Base-by-base conservation (phyloP, 2,797 vertebrate genomes). In the Taenioides sp. region DNA sequence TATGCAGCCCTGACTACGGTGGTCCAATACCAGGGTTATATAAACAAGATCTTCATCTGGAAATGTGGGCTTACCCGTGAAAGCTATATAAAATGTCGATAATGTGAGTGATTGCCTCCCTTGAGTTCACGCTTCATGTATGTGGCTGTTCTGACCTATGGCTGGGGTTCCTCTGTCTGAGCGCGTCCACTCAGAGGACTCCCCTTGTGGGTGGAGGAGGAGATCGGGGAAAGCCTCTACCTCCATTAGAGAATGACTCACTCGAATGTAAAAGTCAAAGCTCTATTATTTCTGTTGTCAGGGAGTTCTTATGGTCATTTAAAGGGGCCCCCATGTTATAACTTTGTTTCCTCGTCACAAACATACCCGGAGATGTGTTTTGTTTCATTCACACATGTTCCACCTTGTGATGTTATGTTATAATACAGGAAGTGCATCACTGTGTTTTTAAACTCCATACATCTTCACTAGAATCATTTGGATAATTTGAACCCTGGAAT, bases 71-170 rank as follows among this genome's bases (percentile, higher is more conserved):
- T 72, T 62, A 28, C 47, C 47, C 65, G 71, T 55, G 65, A 54
- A 52, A 52, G 65, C 49, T 54, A 31, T 31, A 66, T 65, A 65
- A 65, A 65, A 66, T 52, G 65, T 52, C 47, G 28, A 18, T 52
- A 52, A 52, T 52, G 14, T 65, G 65, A 66, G 47, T 66, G 47
- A 52, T 66, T 66, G 49, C 49, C 47, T 78, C 70, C 54, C 6
- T 54, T 60, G 31, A 63, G 61, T 74, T 75, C 78, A 80, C 73
- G 59, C 49, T 47, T 78, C 17, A 7, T 65, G 64, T 66, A 55
- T 71, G 69, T 83, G 78, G 79, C 76, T 90, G 85, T 77, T 71
- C 73, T 86, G 82, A 89, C 79, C 83, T 86, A 82, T 47, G 71
- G 58, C 60, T 47, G 14, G 78, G 78, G 73, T 77, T 87, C 88